Evolutionary conservation across 2,797 vertebrate species (phyloP).

Genomic region (Hafferia zeledoni): DNA sequence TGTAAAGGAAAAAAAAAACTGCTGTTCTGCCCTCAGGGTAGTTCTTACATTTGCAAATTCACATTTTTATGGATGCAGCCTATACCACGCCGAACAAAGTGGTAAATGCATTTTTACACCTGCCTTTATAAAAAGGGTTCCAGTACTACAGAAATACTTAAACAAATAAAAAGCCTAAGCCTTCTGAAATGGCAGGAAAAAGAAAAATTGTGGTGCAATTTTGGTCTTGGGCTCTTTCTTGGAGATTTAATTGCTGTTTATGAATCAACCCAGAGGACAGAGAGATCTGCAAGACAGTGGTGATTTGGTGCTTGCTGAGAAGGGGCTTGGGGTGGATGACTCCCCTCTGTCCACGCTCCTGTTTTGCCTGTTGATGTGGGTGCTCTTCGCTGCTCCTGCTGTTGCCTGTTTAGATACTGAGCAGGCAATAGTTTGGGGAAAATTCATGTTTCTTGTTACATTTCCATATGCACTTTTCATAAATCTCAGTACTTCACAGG

Average conservation of each 20-base stretch:
- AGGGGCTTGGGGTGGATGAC: background rate
- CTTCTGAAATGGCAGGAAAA: background rate
- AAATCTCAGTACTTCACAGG: background rate
- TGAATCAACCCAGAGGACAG: too few species aligned
- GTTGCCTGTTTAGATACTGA: background rate
- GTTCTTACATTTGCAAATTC: conserved; percentile 2
- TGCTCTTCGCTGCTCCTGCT: background rate
- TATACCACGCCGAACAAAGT: background rate
- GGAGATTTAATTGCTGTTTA: background rate
- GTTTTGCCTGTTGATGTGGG: background rate
- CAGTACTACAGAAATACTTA: background rate
- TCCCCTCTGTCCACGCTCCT: background rate
- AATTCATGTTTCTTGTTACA: background rate
- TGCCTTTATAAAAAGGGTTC: background rate
- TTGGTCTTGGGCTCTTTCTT: background rate
- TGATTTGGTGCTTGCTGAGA: background rate
- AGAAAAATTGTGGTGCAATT: background rate
- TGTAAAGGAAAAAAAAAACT: background rate
- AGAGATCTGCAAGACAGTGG: background rate
- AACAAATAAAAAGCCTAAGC: background rate
- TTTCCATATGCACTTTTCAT: background rate
- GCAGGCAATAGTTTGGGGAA: background rate
- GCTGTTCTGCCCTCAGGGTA: background rate
- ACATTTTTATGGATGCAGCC: background rate
- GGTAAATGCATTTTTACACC: background rate